Conservation (phyloP, 23 tunicate species). For the Phallusia fumigata region DNA sequence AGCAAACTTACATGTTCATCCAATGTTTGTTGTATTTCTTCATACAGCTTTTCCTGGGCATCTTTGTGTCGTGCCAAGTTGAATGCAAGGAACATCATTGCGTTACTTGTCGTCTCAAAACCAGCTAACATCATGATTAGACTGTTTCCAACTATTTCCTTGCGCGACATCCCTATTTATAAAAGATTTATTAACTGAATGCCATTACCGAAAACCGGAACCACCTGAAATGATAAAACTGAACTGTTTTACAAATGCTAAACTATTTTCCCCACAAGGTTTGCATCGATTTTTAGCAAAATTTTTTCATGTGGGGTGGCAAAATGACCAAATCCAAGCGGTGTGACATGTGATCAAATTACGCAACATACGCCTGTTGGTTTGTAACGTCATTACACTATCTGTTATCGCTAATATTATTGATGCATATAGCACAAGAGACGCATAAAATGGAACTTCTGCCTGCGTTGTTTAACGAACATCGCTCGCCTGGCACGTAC, state of each 20-base stretch:
- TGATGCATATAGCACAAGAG: no score
- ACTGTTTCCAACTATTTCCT: slow-evolving; percentile 71
- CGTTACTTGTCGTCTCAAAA: slow-evolving; percentile 70
- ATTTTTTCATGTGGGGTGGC: no score
- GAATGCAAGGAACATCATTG: slow-evolving; percentile 54
- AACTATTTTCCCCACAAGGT: not conserved
- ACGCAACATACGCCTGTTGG: no score
- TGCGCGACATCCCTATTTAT: slow-evolving; percentile 51
- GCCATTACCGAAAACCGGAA: not conserved
- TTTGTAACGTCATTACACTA: no score
- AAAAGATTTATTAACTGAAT: not conserved
- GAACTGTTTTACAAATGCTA: not conserved
- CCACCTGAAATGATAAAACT: not conserved
- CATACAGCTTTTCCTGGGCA: slow-evolving; percentile 51
- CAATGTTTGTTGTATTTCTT: slow-evolving; percentile 58
- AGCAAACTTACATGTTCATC: slow-evolving; percentile 41
- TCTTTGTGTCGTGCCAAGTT: slow-evolving; percentile 65
- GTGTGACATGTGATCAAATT: no score
- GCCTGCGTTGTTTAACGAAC: no score
- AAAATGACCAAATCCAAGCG: no score
- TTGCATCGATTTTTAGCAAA: not conserved
- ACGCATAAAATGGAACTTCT: no score
- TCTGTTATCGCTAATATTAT: no score
- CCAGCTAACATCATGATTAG: slow-evolving; percentile 82
- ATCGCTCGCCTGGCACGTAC: no score